Conservation (phyloP, 2,888 invertebrate genomes). For the Oligia fasciuncula region DNA sequence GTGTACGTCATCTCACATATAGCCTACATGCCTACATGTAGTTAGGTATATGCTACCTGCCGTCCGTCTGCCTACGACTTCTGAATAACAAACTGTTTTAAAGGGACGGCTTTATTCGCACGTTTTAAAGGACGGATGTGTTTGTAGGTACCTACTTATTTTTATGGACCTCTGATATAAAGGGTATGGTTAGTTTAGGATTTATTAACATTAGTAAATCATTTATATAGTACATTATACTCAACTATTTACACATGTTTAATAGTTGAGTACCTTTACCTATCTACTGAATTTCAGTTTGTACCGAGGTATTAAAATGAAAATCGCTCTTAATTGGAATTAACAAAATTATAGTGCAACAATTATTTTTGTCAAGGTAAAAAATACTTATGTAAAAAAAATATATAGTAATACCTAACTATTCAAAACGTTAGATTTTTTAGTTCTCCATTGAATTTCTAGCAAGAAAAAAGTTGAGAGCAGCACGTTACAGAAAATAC, state of each 20-base stretch:
- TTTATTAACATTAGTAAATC: not conserved
- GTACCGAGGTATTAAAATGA: not conserved
- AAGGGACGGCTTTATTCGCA: slow-evolving; percentile 65
- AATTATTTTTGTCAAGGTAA: not conserved
- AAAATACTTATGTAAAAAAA: not conserved
- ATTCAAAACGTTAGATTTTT: not conserved
- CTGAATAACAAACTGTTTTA: slow-evolving; percentile 75
- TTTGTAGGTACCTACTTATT: slow-evolving; percentile 16
- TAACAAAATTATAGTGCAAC: too few relatives aligned
- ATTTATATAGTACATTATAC: too few relatives aligned
- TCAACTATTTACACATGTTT: too few relatives aligned
- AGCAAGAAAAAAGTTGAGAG: not conserved
- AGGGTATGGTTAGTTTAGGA: slow-evolving; percentile 13
- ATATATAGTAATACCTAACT: not conserved
- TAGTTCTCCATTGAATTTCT: not conserved
- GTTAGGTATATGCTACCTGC: slow-evolving; percentile 72
- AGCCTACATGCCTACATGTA: slow-evolving; percentile 32
- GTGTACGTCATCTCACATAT: slow-evolving; percentile 59
- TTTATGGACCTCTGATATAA: slow-evolving; percentile 28
- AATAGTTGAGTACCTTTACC: not conserved
- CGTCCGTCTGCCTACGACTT: slow-evolving; percentile 67
- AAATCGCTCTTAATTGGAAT: not conserved
- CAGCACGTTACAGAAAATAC: not conserved
- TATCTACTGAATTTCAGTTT: not conserved
- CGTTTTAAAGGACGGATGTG: slow-evolving; percentile 61